Base-by-base conservation (phyloP, 30 jellyfish, hydroid and myxozoan species). In the Aurelia coerulea region DNA sequence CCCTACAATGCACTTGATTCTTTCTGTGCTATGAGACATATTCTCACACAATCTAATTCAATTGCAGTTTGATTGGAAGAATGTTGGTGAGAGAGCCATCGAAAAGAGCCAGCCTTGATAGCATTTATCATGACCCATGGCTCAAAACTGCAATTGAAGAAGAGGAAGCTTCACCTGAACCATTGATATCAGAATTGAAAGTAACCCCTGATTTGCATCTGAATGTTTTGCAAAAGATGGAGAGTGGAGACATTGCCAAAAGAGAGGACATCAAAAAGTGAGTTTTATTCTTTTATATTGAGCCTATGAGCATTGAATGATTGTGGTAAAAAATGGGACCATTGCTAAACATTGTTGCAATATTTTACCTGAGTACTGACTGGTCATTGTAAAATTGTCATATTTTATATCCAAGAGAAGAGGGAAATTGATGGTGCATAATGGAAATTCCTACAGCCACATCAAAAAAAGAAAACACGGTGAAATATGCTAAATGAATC, bases 1-100 rank as follows among this genome's bases (percentile, higher is more conserved):
- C 49, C 49, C 49, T 37, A 37, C 3, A 37, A 37, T 37, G 49
- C 49, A 2, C 49, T 37, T 37, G 5, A 37, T 37, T 37, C 49
- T 37, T 37, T 5, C 49, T 5, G 0, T 37, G 49, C 49, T 0
- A 5, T 37, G 0, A 13, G 2, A 46, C 56, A 46, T 46, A 46
- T 46, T 46, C 56, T 46, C 14, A 68, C 4, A 19, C 19, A 12
- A 10, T 16, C 10, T 35, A 14, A 33, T 65, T 80, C 54, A 13
- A 12, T 69, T 56, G 2, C 85, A 93, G 97, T 74, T 72, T 95
- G 68, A 95, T 95, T 58, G 68, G 92, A 14, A 74, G 94, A 67
- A 95, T 95, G 97, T 84, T 95, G 66, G 99, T 95, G 12, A 75
- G 97, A 49, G 92, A 90, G 78, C 99, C 99, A n/a, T 46, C 89